Evolutionary conservation across 2,797 vertebrate species (phyloP).

Genomic region (Propithecus deckenii): DNA sequence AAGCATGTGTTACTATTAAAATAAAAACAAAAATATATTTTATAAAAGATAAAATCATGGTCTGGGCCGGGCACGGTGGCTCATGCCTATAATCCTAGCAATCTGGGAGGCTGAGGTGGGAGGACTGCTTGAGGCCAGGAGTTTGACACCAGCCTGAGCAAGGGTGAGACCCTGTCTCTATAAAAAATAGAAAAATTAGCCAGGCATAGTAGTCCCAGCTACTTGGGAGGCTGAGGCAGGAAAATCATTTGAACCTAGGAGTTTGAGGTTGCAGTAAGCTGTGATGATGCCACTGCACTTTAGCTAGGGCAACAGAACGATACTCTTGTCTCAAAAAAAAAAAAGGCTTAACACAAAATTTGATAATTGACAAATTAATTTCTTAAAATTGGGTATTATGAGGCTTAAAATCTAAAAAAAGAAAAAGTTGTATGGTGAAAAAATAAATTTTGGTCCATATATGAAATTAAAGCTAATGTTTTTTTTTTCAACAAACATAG

Average conservation of each 20-base stretch:
- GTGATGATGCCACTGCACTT: no score
- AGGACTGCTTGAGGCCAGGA: no score
- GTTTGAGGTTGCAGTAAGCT: no score
- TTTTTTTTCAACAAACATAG: not conserved
- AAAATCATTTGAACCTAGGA: no score
- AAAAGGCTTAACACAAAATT: not conserved
- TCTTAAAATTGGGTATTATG: not conserved
- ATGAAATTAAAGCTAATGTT: not conserved
- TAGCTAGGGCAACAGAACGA: no score
- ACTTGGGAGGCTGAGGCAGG: no score
- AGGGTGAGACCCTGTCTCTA: no score
- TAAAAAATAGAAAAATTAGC: no score
- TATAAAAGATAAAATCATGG: not conserved
- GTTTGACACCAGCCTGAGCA: no score
- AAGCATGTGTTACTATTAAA: not conserved
- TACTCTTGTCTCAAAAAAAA: not conserved
- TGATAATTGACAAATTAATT: not conserved
- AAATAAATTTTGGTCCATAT: not conserved
- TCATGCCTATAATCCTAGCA: no score
- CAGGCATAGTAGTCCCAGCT: no score
- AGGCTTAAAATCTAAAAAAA: not conserved
- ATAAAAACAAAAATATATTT: not conserved
- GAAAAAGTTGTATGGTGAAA: not conserved
- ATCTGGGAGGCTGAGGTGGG: no score
- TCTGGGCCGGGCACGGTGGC: not conserved